phyloP scores from a whole-genome alignment of 2,113 vertebrate genomes.

The Dasyprocta punctata region DNA sequence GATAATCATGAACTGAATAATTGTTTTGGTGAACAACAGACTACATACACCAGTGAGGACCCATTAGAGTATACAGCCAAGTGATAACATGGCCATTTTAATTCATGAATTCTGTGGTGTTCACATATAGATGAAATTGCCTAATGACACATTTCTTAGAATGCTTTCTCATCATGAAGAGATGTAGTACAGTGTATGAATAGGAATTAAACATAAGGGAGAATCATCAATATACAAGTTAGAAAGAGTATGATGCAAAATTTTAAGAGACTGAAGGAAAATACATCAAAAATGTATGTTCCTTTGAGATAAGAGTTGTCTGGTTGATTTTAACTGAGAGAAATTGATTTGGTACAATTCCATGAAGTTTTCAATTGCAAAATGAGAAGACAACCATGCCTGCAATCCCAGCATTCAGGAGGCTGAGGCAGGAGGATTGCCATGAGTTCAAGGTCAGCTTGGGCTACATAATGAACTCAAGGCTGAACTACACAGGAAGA shows the following conservation, averaged over 20 bases:
- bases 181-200: neutral
- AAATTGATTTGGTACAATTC: neutral
- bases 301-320: neutral
- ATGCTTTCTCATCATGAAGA: neutral
- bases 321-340: constrained; percentile 10
- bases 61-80: neutral
- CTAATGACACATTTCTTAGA: neutral
- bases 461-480: neutral
- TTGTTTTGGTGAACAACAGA: neutral
- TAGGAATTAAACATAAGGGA: neutral
- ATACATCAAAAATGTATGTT: neutral
- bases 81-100: neutral
- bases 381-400: neutral
- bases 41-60: neutral
- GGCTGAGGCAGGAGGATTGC: neutral
- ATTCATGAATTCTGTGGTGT: neutral
- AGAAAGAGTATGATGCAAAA: neutral
- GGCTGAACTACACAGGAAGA: neutral
- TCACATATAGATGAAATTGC: neutral
- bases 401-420: neutral
- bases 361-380: neutral
- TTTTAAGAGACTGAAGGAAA: neutral
- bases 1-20: neutral
- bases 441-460: neutral
- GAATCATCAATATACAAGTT: neutral